Conservation (phyloP, 2,888 invertebrate genomes). For the Agrotis segetum region DNA sequence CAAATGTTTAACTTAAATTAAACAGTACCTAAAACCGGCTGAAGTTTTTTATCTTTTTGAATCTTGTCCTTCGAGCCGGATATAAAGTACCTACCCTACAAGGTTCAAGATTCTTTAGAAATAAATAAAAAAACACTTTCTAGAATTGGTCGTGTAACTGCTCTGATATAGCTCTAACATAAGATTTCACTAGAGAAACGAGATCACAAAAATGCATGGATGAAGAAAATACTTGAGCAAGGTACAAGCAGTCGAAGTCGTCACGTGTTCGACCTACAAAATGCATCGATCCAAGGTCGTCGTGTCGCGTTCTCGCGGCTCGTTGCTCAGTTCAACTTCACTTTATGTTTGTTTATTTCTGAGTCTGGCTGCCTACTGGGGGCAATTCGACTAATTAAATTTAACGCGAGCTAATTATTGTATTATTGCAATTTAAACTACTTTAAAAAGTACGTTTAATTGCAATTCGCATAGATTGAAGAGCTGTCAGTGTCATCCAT, state of each 20-base stretch:
- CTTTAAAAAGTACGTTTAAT: too few relatives aligned
- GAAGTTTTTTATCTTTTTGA: background rate
- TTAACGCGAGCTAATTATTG: background rate
- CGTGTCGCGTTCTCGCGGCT: constrained; percentile 22
- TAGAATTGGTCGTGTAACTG: background rate
- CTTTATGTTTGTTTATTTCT: constrained; percentile 36
- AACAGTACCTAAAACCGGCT: background rate
- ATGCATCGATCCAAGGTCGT: constrained; percentile 38
- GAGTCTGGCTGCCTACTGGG: constrained; percentile 23
- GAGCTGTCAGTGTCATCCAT: background rate
- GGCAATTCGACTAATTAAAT: constrained; percentile 9
- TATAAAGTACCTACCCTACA: background rate
- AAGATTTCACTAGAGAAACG: background rate
- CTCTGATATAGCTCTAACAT: constrained; percentile 11
- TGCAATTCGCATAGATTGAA: background rate
- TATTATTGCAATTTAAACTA: too few relatives aligned
- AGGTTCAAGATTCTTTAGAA: too few relatives aligned
- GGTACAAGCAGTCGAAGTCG: background rate
- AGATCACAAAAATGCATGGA: constrained; percentile 13
- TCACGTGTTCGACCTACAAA: constrained; percentile 54
- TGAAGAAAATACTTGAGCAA: constrained; percentile 2
- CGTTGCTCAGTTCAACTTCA: constrained; percentile 17
- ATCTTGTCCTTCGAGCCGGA: constrained; percentile 4
- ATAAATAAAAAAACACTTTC: background rate
- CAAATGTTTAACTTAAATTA: background rate